Conservation (phyloP, 2,113 vertebrate genomes). For the Sapayoa aenigma region DNA sequence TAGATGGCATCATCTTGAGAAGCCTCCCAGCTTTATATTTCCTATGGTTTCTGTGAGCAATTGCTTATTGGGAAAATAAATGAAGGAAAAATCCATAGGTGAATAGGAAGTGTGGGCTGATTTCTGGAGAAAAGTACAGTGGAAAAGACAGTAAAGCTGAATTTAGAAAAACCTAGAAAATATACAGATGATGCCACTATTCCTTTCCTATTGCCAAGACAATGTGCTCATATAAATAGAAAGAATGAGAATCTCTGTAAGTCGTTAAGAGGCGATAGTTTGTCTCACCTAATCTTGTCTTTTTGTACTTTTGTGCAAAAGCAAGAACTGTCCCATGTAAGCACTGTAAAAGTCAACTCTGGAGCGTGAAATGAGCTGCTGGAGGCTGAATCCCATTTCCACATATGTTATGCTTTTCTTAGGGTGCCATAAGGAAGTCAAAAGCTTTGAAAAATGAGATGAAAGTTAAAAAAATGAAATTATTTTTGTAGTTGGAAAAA, state of each 20-base stretch:
- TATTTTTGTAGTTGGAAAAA: neutral
- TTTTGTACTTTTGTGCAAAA: neutral
- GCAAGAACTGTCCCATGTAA: neutral
- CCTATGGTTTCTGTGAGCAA: neutral
- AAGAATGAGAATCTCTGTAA: neutral
- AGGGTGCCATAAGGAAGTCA: neutral
- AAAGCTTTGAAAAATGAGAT: neutral
- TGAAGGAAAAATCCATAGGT: neutral
- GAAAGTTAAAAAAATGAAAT: neutral
- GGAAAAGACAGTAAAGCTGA: conserved; percentile 13
- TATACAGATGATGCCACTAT: neutral
- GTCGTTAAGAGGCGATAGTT: neutral
- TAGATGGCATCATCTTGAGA: neutral
- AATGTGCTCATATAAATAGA: neutral
- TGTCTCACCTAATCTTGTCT: neutral
- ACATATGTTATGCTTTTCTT: neutral
- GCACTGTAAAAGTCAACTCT: neutral
- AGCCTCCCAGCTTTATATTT: neutral
- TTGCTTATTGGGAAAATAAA: neutral
- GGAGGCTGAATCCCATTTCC: neutral
- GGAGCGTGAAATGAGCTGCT: neutral
- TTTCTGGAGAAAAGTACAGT: conserved; percentile 4
- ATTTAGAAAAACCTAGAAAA: conserved; percentile 6
- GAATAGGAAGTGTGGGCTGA: neutral
- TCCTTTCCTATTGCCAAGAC: neutral